Evolutionary conservation across 2,888 invertebrate genomes (phyloP).

Genomic region (Coelinius sp.): DNA sequence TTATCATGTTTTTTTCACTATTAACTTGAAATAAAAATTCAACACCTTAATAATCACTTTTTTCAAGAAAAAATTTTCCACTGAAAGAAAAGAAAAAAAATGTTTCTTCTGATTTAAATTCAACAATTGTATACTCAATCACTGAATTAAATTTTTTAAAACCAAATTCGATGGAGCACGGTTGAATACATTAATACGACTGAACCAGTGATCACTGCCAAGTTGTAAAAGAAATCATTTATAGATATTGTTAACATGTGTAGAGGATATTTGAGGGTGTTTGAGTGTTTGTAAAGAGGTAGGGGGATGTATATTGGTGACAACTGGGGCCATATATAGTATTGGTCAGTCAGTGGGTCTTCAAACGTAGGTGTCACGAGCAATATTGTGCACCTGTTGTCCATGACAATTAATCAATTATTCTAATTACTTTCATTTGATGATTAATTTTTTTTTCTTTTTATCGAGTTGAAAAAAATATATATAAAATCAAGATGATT

Average conservation of each 20-base stretch:
- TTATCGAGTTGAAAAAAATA: no score
- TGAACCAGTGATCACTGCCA: slow-evolving; percentile 55
- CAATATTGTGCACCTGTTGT: slow-evolving; percentile 41
- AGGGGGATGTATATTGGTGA: slow-evolving; percentile 44
- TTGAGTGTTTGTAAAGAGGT: slow-evolving; percentile 39
- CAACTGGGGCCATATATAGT: slow-evolving; percentile 62
- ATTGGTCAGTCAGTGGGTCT: slow-evolving; percentile 54
- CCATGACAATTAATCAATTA: not conserved
- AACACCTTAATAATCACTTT: not conserved
- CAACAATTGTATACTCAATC: not conserved
- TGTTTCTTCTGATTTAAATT: not conserved
- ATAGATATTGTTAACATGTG: not conserved
- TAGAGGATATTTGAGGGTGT: no score
- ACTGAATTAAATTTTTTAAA: not conserved
- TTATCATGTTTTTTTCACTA: not conserved
- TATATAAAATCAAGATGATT: no score
- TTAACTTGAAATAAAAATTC: no score
- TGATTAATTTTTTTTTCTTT: no score
- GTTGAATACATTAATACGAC: slow-evolving; percentile 53
- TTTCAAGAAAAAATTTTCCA: not conserved
- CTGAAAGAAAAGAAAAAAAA: no score
- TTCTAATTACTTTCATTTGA: not conserved
- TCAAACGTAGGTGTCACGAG: slow-evolving; percentile 48
- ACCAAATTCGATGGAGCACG: slow-evolving; percentile 23
- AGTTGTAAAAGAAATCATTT: slow-evolving; percentile 16